Percentiles rank a stretch among this genome's conserved stretches.
These are phyloP conservation scores for Cercopithecus mona DNA, from an alignment of 2,113 vertebrate genomes.

Conservation along the genomic window DNA sequence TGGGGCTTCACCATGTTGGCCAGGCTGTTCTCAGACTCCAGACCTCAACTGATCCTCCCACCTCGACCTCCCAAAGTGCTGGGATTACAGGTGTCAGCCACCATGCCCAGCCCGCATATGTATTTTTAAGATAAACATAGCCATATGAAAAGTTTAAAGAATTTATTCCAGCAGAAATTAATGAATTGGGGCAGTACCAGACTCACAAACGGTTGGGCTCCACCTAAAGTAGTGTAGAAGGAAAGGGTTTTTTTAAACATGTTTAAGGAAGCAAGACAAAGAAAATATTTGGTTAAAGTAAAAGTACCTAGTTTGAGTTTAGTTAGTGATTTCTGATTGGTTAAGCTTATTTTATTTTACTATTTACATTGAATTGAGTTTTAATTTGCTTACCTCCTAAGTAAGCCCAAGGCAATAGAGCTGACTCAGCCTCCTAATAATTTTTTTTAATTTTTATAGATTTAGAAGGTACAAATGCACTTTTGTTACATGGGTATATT, in stretches of 20 bases:
- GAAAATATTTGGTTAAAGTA: neutral
- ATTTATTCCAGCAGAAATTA: neutral
- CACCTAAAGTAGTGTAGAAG: rapidly evolving
- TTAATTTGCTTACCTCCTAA: neutral
- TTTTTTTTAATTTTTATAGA: neutral
- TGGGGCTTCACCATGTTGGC: too few relatives aligned
- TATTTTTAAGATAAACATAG: neutral
- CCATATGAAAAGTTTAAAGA: neutral
- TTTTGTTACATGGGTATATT: too few relatives aligned
- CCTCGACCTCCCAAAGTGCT: too few relatives aligned
- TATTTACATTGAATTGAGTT: neutral
- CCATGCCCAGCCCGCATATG: neutral
- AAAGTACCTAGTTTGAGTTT: neutral
- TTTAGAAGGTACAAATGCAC: too few relatives aligned
- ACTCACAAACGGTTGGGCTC: neutral
- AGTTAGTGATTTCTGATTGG: neutral
- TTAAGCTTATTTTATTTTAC: neutral
- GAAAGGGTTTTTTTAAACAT: neutral
- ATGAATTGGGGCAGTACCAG: neutral
- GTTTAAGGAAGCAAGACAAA: neutral
- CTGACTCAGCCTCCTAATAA: neutral
- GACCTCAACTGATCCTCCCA: too few relatives aligned
- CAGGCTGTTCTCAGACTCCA: too few relatives aligned
- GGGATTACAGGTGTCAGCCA: too few relatives aligned
- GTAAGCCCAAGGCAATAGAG: neutral